Evolutionary conservation across 2,113 vertebrate species (phyloP).

Genomic region (Sinocyclocheilus rhinocerous): DNA sequence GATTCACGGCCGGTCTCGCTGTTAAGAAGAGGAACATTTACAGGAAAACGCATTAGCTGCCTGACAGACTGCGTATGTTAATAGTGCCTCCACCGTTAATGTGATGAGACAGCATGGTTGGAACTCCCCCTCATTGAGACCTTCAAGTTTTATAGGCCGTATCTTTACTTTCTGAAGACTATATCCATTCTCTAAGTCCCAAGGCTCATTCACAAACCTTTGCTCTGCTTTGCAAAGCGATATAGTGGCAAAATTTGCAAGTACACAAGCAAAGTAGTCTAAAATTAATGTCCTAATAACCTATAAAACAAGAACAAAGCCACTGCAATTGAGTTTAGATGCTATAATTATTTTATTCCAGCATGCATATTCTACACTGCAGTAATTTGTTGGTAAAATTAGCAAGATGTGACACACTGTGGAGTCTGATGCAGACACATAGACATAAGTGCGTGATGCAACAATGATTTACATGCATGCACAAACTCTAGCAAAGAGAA

Average conservation of each 20-base stretch:
- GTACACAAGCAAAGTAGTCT: not conserved
- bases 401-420: no score
- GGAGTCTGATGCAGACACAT: slow-evolving; percentile 3
- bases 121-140: slow-evolving; percentile 50
- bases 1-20: slow-evolving; percentile 59
- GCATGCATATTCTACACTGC: not conserved
- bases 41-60: slow-evolving; percentile 64
- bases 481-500: slow-evolving; percentile 62
- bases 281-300: slow-evolving; percentile 7
- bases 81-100: slow-evolving; percentile 60
- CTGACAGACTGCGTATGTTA: slow-evolving; percentile 63
- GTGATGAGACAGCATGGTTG: slow-evolving; percentile 39
- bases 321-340: slow-evolving; percentile 12
- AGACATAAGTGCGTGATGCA: slow-evolving; percentile 50
- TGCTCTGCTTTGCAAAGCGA: not conserved
- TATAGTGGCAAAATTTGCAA: not conserved
- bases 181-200: not conserved
- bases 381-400: slow-evolving; percentile 2
- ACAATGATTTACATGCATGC: slow-evolving; percentile 57
- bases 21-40: slow-evolving; percentile 59
- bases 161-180: not conserved
- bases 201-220: not conserved
- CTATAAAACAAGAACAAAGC: slow-evolving; percentile 18
- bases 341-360: not conserved
- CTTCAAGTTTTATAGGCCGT: slow-evolving; percentile 37